Percentiles rank a stretch among this genome's conserved stretches.
Evolutionary conservation across 2,113 vertebrate genomes (phyloP).

Genomic region (Muscicapa adusta): DNA sequence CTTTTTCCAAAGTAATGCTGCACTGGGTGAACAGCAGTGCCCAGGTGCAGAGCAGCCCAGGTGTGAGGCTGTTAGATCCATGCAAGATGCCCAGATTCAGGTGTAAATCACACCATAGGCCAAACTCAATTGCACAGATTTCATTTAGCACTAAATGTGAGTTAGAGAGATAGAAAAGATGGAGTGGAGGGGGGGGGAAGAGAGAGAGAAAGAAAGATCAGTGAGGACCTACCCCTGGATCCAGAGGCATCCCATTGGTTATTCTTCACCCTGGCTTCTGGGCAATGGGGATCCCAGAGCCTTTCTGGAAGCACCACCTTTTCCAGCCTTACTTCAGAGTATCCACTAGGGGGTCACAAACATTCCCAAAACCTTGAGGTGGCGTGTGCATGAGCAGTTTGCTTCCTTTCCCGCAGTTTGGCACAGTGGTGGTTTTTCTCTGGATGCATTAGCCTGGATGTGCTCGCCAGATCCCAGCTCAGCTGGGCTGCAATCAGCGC

Average conservation of each 20-base stretch:
- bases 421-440: background rate
- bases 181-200: accelerated
- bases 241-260: background rate
- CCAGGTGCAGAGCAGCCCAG: background rate
- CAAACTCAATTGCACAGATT: background rate
- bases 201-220: background rate
- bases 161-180: background rate
- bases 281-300: background rate
- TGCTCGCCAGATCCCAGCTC: background rate
- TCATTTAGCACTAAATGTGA: background rate
- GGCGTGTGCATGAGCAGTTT: accelerated
- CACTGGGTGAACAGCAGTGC: background rate
- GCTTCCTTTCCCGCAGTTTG: background rate
- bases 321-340: background rate
- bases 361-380: background rate
- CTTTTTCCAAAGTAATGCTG: background rate
- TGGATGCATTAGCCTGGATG: background rate
- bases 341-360: background rate
- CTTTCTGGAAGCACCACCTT: background rate
- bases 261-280: background rate
- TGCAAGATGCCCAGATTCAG: background rate
- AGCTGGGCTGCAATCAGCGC: background rate
- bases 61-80: background rate
- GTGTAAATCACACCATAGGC: background rate
- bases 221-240: background rate